phyloP scores from a whole-genome alignment of 2,888 invertebrate genomes.

The Pediacus dermestoides region DNA sequence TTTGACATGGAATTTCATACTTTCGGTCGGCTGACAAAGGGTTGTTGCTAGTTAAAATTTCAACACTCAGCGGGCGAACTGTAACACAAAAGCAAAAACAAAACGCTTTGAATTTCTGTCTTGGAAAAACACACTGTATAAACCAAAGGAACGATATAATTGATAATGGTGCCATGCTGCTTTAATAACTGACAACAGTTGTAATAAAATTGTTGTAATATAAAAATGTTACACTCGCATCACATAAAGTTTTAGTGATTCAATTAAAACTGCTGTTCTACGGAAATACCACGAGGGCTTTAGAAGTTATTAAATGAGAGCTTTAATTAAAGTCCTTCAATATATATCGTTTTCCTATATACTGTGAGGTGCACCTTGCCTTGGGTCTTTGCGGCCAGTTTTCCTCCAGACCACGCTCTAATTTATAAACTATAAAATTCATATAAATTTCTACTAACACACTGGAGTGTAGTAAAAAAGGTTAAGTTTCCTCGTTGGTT shows the following conservation, averaged over 20 bases:
- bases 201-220: slow-evolving; percentile 4
- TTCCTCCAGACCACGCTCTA: no score
- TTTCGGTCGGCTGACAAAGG: slow-evolving; percentile 79
- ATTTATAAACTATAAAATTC: no score
- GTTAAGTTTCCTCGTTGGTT: no score
- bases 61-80: slow-evolving; percentile 80
- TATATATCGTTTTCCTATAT: slow-evolving; percentile 14
- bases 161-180: not conserved
- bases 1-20: slow-evolving; percentile 78
- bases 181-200: slow-evolving; percentile 5
- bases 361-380: no score
- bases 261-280: slow-evolving; percentile 15
- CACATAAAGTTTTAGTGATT: slow-evolving; percentile 18
- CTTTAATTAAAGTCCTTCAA: slow-evolving; percentile 19
- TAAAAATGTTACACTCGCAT: slow-evolving; percentile 4
- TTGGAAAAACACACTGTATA: no score
- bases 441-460: no score
- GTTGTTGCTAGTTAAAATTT: slow-evolving; percentile 74
- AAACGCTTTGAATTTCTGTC: no score
- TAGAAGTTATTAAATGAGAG: slow-evolving; percentile 20
- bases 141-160: no score
- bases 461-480: no score
- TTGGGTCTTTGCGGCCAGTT: no score
- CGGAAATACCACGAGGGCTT: slow-evolving; percentile 11
- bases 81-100: slow-evolving; percentile 39